Evolutionary conservation across 2,888 invertebrate genomes (phyloP).

Genomic region (Mythimna vitellina): DNA sequence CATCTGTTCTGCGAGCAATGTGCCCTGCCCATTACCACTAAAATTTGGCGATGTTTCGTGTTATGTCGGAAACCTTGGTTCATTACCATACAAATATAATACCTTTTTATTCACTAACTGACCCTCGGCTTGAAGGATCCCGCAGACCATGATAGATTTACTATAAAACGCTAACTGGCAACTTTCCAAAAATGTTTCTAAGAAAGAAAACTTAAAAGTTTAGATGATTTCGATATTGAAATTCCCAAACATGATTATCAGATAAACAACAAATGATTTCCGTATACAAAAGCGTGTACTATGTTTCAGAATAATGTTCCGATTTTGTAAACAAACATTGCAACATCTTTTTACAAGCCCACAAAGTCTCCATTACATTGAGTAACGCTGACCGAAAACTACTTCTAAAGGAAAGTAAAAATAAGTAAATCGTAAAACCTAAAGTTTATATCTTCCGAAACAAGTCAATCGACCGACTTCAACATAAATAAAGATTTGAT

Average conservation of each 20-base stretch:
- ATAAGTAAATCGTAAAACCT: constrained; percentile 63
- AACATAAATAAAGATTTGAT: constrained; percentile 56
- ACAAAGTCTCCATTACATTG: constrained; percentile 43
- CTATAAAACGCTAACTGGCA: neutral
- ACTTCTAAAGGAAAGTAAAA: constrained; percentile 60
- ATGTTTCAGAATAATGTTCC: constrained; percentile 16
- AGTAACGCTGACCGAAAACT: constrained; percentile 51
- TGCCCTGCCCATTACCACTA: too few relatives aligned
- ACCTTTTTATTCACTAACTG: neutral
- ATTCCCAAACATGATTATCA: constrained; percentile 8
- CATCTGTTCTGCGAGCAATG: too few relatives aligned
- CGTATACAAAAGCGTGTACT: constrained; percentile 8
- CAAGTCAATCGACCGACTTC: constrained; percentile 57
- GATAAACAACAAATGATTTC: constrained; percentile 15
- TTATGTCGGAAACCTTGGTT: too few relatives aligned
- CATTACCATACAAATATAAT: too few relatives aligned
- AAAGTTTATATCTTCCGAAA: constrained; percentile 64
- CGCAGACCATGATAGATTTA: neutral
- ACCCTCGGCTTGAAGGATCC: neutral
- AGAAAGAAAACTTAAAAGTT: constrained; percentile 1
- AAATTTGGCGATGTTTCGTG: too few relatives aligned
- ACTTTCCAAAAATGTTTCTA: too few relatives aligned
- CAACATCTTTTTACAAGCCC: constrained; percentile 29
- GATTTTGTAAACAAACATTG: constrained; percentile 32
- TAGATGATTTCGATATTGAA: neutral